Percentiles rank a stretch among this genome's conserved stretches.
These are phyloP conservation scores for Cheilosia grossa DNA, from an alignment of 2,888 invertebrate species.

Conservation along the genomic window DNA sequence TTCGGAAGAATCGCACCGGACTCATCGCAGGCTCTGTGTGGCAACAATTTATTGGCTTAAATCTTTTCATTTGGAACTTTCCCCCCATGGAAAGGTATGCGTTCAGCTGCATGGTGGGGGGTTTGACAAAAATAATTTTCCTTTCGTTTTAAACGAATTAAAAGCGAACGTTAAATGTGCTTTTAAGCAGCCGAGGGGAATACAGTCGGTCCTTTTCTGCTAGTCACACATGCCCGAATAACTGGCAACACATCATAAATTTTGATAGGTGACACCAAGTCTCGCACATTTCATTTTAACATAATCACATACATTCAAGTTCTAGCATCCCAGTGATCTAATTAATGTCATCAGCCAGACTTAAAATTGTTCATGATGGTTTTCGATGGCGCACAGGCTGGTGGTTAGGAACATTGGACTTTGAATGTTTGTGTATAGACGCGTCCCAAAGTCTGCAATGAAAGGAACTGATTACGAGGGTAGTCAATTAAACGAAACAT, in stretches of 20 bases:
- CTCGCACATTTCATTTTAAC: slow-evolving; percentile 57
- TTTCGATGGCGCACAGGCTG: not conserved
- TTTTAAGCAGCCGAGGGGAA: not conserved
- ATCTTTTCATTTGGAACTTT: slow-evolving; percentile 59
- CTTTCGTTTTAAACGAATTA: slow-evolving; percentile 65
- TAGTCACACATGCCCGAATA: slow-evolving; percentile 37
- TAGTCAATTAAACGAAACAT: slow-evolving; percentile 11
- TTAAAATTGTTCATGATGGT: slow-evolving; percentile 37
- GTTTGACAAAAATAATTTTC: slow-evolving; percentile 52
- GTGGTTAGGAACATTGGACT: slow-evolving; percentile 2
- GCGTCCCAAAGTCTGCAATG: slow-evolving; percentile 5
- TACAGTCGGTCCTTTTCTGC: not conserved
- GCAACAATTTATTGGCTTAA: slow-evolving; percentile 68
- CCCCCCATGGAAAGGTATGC: not conserved
- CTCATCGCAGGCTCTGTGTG: slow-evolving; percentile 4
- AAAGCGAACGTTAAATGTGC: slow-evolving; percentile 39
- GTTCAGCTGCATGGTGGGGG: not conserved
- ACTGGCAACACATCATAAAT: slow-evolving; percentile 45
- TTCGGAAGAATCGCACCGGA: slow-evolving; percentile 22
- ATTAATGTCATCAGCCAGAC: slow-evolving; percentile 60
- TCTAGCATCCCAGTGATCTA: slow-evolving; percentile 34
- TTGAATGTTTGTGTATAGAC: not conserved
- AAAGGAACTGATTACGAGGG: slow-evolving; percentile 15
- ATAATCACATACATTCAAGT: slow-evolving; percentile 38
- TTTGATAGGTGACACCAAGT: slow-evolving; percentile 58